A percentile compares a stretch with the other conserved stretches of the same genome.
phyloP scores from a whole-genome alignment of 2,888 invertebrate species.

The Microchrysa polita region DNA sequence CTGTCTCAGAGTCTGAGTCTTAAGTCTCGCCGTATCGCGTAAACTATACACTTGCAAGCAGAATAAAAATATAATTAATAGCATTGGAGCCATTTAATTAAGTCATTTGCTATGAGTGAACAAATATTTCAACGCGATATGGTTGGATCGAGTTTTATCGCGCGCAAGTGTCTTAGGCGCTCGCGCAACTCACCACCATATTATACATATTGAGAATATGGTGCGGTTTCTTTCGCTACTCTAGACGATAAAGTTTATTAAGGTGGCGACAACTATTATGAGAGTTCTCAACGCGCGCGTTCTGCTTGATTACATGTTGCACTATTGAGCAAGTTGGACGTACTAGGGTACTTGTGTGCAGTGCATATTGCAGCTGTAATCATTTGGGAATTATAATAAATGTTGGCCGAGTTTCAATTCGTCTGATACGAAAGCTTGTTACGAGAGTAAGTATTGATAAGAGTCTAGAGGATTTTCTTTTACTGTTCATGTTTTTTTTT shows the following conservation, averaged over 20 bases:
- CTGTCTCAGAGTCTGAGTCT: not conserved
- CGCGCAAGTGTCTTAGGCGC: no score
- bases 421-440: conserved; percentile 38
- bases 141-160: conserved; percentile 34
- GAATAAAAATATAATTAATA: conserved; percentile 52
- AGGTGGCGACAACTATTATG: conserved; percentile 5
- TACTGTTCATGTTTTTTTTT: no score
- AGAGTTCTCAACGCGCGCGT: not conserved
- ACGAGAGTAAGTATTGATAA: conserved; percentile 36
- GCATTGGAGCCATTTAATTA: conserved; percentile 54
- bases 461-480: not conserved
- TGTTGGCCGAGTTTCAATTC: conserved; percentile 19
- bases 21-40: not conserved
- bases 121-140: conserved; percentile 52
- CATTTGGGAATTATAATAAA: conserved; percentile 28
- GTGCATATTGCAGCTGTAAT: not conserved
- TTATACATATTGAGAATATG: no score
- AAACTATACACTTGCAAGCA: not conserved
- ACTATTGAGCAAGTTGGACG: not conserved
- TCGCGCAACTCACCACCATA: not conserved
- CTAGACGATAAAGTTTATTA: conserved; percentile 17
- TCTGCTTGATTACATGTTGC: not conserved
- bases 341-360: not conserved
- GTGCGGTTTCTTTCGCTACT: not conserved
- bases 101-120: conserved; percentile 53